A percentile compares a stretch with the other conserved stretches of the same genome.
Conservation (phyloP, 2,113 vertebrate species). For the Callospermophilus lateralis region DNA sequence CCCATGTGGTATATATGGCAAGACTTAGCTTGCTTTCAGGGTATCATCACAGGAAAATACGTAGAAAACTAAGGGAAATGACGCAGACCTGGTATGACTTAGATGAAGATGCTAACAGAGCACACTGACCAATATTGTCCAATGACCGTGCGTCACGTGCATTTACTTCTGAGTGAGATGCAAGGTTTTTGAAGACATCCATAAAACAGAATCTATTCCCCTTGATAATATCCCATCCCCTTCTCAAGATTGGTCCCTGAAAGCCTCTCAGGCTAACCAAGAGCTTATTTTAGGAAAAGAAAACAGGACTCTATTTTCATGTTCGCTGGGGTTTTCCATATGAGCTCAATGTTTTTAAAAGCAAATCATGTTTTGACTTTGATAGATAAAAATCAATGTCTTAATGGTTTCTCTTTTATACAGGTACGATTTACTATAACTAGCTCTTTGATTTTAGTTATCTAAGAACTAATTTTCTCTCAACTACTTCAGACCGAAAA, state of each 20-base stretch:
- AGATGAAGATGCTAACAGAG: neutral
- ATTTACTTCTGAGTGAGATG: neutral
- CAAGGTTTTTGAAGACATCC: neutral
- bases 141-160: neutral
- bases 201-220: neutral
- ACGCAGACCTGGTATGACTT: neutral
- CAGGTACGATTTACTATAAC: neutral
- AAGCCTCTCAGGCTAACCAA: neutral
- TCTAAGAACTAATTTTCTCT: neutral
- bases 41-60: neutral
- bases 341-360: neutral
- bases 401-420: neutral
- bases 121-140: too few species aligned
- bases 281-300: neutral
- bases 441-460: constrained; percentile 15
- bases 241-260: neutral
- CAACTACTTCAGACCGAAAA: neutral
- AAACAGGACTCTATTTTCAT: neutral
- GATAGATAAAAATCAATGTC: neutral
- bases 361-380: neutral
- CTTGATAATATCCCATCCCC: neutral
- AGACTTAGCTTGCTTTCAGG: neutral
- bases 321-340: neutral
- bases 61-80: neutral
- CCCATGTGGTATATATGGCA: neutral